Evolutionary conservation across 2,797 vertebrate genomes (phyloP).

Genomic region (Acipenser transmontanus): DNA sequence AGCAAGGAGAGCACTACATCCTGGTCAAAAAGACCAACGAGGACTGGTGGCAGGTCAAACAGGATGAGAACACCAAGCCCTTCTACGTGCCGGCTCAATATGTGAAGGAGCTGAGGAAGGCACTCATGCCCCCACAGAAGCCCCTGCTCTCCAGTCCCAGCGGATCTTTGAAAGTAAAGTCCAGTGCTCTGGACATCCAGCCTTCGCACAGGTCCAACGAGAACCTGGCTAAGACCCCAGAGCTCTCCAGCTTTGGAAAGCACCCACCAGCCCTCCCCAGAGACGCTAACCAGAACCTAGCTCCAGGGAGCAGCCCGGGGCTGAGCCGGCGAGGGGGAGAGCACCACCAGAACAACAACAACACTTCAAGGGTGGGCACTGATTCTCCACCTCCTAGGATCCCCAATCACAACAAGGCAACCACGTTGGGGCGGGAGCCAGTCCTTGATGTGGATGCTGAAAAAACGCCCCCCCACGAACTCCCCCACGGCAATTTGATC

Average conservation of each 20-base stretch:
- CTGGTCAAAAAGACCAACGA: slow-evolving; percentile 88
- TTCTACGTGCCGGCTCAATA: slow-evolving; percentile 95
- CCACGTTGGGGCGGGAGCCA: slow-evolving; percentile 49
- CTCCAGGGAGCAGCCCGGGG: slow-evolving; percentile 44
- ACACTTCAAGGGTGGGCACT: slow-evolving; percentile 62
- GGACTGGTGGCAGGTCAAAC: slow-evolving; percentile 92
- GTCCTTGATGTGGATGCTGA: slow-evolving; percentile 33
- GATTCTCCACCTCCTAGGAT: slow-evolving; percentile 77
- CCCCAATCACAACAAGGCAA: slow-evolving; percentile 53
- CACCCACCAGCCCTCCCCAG: slow-evolving; percentile 61
- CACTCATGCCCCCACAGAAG: slow-evolving; percentile 83
- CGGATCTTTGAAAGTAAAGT: slow-evolving; percentile 55
- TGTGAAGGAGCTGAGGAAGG: slow-evolving; percentile 85
- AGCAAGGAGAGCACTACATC: slow-evolving; percentile 84
- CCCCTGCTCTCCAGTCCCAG: slow-evolving; percentile 42
- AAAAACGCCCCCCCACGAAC: slow-evolving; percentile 32
- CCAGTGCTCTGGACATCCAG: slow-evolving; percentile 57
- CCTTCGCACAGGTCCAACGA: slow-evolving; percentile 69
- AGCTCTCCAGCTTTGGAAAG: slow-evolving; percentile 87
- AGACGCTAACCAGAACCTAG: slow-evolving; percentile 86
- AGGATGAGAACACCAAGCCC: slow-evolving; percentile 63
- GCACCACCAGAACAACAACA: slow-evolving; percentile 78
- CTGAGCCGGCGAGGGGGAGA: slow-evolving; percentile 65
- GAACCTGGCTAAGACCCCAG: slow-evolving; percentile 76
- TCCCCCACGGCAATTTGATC: slow-evolving; percentile 57